Conservation (phyloP, 1,140 invertebrate species). For the Saccostrea echinata region DNA sequence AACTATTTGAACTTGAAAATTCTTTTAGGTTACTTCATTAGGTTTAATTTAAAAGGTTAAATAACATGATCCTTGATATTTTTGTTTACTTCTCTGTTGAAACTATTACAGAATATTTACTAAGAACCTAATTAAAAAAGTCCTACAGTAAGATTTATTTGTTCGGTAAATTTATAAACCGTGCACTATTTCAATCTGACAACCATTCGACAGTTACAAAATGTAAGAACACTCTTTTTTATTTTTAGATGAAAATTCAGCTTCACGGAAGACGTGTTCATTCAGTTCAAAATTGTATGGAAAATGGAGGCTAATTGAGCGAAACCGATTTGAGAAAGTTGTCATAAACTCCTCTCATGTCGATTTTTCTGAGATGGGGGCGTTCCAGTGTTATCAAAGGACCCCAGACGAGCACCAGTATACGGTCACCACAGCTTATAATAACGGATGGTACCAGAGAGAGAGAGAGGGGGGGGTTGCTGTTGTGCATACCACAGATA, state of each 20-base stretch:
- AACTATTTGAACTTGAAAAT: no score
- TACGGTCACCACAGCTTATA: neutral
- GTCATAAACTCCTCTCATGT: slow-evolving; percentile 17
- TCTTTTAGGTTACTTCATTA: no score
- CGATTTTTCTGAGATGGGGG: neutral
- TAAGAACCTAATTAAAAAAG: no score
- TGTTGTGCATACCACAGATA: no score
- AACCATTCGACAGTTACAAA: no score
- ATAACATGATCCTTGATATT: no score
- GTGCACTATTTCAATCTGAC: no score
- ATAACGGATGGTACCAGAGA: slow-evolving; percentile 27
- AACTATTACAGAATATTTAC: no score
- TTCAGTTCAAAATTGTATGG: neutral
- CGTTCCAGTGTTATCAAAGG: slow-evolving; percentile 23
- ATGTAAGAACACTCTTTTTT: neutral
- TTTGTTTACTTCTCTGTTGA: no score
- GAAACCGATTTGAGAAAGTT: neutral
- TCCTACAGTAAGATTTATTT: no score
- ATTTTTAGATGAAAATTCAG: neutral
- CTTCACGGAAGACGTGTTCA: neutral
- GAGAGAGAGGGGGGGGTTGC: neutral
- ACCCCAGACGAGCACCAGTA: slow-evolving; percentile 9
- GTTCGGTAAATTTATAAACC: no score
- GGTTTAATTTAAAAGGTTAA: no score
- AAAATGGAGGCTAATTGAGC: slow-evolving; percentile 21